Evolutionary conservation across 2,797 vertebrate genomes (phyloP), one percentile per base, ranked within the genome.

Genomic region (Enteromius unitaeniatus): DNA sequence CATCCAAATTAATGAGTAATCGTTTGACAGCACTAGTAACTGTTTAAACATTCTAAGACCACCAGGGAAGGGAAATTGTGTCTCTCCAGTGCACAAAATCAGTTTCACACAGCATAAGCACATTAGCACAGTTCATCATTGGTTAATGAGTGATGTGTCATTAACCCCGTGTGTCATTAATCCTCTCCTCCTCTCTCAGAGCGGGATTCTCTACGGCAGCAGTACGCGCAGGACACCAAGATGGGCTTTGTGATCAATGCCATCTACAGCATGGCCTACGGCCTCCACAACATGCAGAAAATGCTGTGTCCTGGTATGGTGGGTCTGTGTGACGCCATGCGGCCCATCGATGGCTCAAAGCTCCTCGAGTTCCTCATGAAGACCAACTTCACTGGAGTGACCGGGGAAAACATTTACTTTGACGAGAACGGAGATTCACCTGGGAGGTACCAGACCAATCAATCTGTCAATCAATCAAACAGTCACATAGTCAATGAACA

Each of bases 231-330:
- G 92, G 98, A 99, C 94, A 99, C 97, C 74, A 99, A 99, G 93
- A 99, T 99, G 98, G 98, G 98, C 2, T 99, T 99, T 79, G 98
- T 99, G 83, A 98, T 99, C 86, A 99, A 99, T 2, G 98, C 98
- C 0, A 99, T 99, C 88, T 99, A 99, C 89, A 99, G 98, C 0
- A 99, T 99, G 98, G 98, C 98, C 0, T 96, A 98, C 0, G 98
- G 98, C 10, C 96, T 99, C 70, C 97, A 99, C 90, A 98, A 97
- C 90, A 99, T 99, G 98, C 98, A 99, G 89, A 89, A 87, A 79
- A 86, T 94, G 0, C 90, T 99, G 51, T 99, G 98, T 84, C 97
- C 97, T 0, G 97, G 96, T 15, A 96, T 96, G 79, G 92, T 94
- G 10, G 98, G 98, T 11, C 95, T 99, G 23, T 99, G 98, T 53